Conservation (phyloP, 1,140 invertebrate species). For the Aporrectodea caliginosa region DNA sequence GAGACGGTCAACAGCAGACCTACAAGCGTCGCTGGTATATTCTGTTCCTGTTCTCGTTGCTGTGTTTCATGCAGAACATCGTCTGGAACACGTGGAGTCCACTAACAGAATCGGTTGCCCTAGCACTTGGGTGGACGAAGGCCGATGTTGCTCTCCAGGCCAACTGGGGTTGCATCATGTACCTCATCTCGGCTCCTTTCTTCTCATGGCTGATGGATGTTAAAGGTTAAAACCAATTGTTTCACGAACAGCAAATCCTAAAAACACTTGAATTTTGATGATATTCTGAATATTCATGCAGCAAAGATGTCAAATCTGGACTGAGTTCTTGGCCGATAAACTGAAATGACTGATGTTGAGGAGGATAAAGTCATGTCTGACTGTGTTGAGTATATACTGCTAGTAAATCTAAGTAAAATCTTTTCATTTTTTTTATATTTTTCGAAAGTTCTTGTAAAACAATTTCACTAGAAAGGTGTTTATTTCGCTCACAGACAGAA, state of each 20-base stretch:
- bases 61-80: slow-evolving; percentile 28
- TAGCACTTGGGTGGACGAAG: slow-evolving; percentile 57
- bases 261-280: background rate
- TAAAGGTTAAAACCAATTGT: slow-evolving; percentile 42
- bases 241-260: background rate
- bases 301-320: background rate
- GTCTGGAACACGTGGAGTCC: slow-evolving; percentile 62
- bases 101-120: slow-evolving; percentile 54
- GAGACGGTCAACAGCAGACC: background rate
- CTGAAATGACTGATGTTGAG: too few relatives aligned
- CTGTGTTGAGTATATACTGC: too few relatives aligned
- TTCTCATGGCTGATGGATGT: slow-evolving; percentile 55
- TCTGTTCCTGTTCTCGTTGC: background rate
- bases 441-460: too few relatives aligned
- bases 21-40: background rate
- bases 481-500: background rate
- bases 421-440: too few relatives aligned
- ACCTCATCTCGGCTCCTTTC: slow-evolving; percentile 54
- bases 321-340: too few relatives aligned
- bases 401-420: too few relatives aligned
- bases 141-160: slow-evolving; percentile 57
- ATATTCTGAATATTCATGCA: slow-evolving; percentile 26
- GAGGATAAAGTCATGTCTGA: too few relatives aligned
- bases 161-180: slow-evolving; percentile 60
- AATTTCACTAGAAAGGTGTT: too few relatives aligned